Evolutionary conservation across 2,113 vertebrate species (phyloP), one percentile per base, ranked within the genome.

Genomic region (Arenaria interpres): DNA sequence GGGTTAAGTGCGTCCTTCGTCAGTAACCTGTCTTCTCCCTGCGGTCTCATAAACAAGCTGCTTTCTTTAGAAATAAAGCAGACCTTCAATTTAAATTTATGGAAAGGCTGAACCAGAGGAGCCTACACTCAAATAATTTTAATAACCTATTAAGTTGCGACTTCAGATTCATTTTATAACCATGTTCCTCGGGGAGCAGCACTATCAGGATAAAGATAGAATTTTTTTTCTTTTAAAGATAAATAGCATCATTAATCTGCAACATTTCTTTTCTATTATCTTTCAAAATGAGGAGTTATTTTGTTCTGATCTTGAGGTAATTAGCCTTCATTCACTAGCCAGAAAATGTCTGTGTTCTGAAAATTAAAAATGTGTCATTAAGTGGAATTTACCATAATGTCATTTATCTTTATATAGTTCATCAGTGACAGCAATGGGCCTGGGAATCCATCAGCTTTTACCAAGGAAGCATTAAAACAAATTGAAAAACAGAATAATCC

Each of bases 371-470:
- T 99, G 98, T 99, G 99, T 99, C 99, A 99, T 99, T 99, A 99
- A 99, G 99, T 99, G 98, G 99, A 99, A 99, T 99, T 99, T 99
- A 99, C 98, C 99, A 99, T 99, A 99, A 99, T 99, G 99, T 99
- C 98, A 99, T 99, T 99, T 99, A 99, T 99, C 99, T 99, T 99
- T 98, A 98, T 99, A 99, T 99, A 98, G 97, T 99, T 99, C 98
- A 98, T 98, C 98, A 98, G 98, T 98, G 98, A 98, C 98, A 98
- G 98, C 98, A 98, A 98, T 98, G 98, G 98, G 98, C 98, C 97
- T 98, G 98, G 98, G 98, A 98, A 98, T 98, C 98, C 98, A 98
- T 98, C 98, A 98, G 98, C 98, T 98, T 98, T 96, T 98, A 98
- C 97, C 93, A 89, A 97, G 97, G 97, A 98, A 98, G 98, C 98